phyloP scores from a whole-genome alignment of 2,113 vertebrate species.

The Ifrita kowaldi region DNA sequence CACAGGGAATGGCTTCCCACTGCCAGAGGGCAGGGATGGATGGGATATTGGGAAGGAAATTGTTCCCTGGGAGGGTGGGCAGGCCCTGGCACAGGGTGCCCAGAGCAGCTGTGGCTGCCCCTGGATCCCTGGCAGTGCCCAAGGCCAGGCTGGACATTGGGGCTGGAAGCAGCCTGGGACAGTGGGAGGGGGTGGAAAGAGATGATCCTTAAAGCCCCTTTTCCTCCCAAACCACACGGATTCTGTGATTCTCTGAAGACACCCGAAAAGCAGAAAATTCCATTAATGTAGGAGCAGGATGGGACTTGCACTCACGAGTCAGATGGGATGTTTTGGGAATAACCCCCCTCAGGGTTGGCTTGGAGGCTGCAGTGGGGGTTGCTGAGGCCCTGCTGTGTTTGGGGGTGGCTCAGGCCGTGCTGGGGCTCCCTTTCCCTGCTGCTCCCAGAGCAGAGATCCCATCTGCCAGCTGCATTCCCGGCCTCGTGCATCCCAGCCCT shows the following conservation, averaged over 20 bases:
- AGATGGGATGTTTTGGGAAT: background rate
- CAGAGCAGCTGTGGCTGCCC: no score
- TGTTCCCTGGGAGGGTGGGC: background rate
- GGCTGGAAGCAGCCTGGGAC: background rate
- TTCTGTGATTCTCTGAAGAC: background rate
- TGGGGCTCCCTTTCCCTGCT: background rate
- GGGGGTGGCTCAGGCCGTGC: background rate
- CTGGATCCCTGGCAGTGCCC: background rate
- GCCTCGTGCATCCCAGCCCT: conserved; percentile 12
- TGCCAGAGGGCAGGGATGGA: background rate
- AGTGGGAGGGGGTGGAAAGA: background rate
- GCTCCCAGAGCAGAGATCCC: background rate
- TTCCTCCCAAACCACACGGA: background rate
- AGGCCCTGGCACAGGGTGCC: background rate
- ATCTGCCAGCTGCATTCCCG: background rate
- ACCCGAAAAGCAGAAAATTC: background rate
- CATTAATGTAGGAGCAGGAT: rapidly evolving
- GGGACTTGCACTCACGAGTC: background rate
- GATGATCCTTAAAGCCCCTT: background rate
- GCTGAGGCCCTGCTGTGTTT: background rate
- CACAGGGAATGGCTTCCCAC: background rate
- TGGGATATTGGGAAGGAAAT: background rate
- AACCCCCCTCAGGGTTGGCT: background rate
- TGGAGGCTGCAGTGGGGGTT: background rate
- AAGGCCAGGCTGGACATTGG: background rate